These are phyloP conservation scores for Protophormia terraenovae DNA, from an alignment of 2,888 invertebrate genomes.

Conservation along the genomic window DNA sequence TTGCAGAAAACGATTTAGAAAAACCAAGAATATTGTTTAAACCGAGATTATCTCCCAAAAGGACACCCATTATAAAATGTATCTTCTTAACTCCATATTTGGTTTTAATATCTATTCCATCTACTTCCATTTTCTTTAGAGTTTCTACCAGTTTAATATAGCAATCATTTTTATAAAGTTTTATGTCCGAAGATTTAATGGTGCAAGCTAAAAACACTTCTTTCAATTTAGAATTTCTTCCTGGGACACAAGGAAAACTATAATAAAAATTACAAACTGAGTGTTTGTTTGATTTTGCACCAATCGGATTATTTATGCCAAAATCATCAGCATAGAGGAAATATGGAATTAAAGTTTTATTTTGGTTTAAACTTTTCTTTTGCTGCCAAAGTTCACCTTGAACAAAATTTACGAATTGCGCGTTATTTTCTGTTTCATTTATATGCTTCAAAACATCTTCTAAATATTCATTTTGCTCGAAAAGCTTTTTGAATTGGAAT, in stretches of 20 bases:
- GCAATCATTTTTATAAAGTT: not conserved
- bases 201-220: not conserved
- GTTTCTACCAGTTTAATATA: not conserved
- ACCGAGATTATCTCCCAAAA: slow-evolving; percentile 22
- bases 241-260: not conserved
- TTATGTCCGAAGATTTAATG: not conserved
- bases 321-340: not conserved
- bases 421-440: not conserved
- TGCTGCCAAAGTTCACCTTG: not conserved
- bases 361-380: not conserved
- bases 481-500: too few species aligned
- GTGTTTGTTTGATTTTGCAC: not conserved
- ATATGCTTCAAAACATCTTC: too few species aligned
- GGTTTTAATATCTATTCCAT: not conserved
- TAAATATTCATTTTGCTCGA: too few species aligned
- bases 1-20: slow-evolving; percentile 3
- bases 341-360: not conserved
- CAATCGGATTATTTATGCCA: slow-evolving; percentile 4
- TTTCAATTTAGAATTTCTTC: not conserved
- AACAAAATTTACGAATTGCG: not conserved
- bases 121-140: not conserved
- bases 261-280: not conserved
- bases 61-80: slow-evolving; percentile 16
- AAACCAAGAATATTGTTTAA: not conserved
- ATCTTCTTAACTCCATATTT: not conserved